phyloP scores from a whole-genome alignment of 2,797 vertebrate species.

The Betta splendens region DNA sequence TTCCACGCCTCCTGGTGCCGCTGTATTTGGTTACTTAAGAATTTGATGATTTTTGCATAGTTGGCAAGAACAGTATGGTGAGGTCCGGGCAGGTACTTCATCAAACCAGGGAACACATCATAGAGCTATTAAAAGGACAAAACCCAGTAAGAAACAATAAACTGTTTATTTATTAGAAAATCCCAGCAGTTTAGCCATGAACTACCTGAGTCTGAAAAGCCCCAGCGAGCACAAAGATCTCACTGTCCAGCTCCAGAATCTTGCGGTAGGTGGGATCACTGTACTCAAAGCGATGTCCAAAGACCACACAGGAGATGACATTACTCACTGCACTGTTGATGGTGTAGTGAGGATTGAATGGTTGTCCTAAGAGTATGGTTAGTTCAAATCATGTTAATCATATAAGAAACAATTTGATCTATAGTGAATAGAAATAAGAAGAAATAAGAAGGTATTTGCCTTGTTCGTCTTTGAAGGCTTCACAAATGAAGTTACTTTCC shows the following conservation, averaged over 20 bases:
- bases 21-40: constrained; percentile 73
- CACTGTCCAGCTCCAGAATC: constrained; percentile 76
- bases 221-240: constrained; percentile 77
- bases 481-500: constrained; percentile 74
- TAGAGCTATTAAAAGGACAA: constrained; percentile 75
- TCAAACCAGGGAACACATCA: constrained; percentile 80
- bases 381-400: too few relatives aligned
- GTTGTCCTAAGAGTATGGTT: constrained; percentile 70
- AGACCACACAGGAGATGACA: constrained; percentile 83
- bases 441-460: constrained; percentile 52
- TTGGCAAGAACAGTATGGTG: constrained; percentile 79
- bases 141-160: too few relatives aligned
- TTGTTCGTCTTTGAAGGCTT: constrained; percentile 77
- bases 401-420: accelerated
- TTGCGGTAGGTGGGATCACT: constrained; percentile 77
- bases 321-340: constrained; percentile 79
- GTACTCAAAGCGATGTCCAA: constrained; percentile 86
- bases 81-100: constrained; percentile 80
- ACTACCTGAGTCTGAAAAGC: constrained; percentile 77
- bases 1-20: constrained; percentile 82
- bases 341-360: constrained; percentile 83
- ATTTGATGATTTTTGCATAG: constrained; percentile 71
- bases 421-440: neutral
- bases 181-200: neutral
- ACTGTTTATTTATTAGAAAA: neutral